Evolutionary conservation across 2,888 invertebrate species (phyloP), one percentile per base, ranked within the genome.

Genomic region (Cremastinae sp.): DNA sequence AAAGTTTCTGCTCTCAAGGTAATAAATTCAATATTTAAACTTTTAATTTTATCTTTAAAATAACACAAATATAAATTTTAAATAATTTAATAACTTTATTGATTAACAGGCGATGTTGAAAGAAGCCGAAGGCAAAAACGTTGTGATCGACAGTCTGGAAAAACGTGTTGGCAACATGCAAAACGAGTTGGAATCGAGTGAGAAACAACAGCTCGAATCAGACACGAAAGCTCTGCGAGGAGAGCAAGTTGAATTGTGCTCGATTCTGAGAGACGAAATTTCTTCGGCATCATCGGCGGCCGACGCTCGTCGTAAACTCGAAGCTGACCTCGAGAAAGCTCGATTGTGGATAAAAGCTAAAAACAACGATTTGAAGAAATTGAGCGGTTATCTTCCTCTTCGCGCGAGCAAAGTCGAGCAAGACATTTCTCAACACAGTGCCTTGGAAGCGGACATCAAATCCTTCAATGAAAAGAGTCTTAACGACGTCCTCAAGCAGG

Each of bases 61-160:
- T n/a, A n/a, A n/a, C n/a, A n/a, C n/a, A n/a, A n/a, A n/a, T n/a
- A n/a, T n/a, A n/a, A n/a, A n/a, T n/a, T n/a, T n/a, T n/a, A n/a
- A n/a, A n/a, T n/a, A n/a, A n/a, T n/a, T n/a, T n/a, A n/a, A n/a
- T n/a, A n/a, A n/a, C n/a, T n/a, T 8, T 8, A 18, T 28, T 9
- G 22, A 45, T n/a, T 7, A 1, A 5, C 83, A 91, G 90, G 93
- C 93, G 62, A 90, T 96, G 68, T 90, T 95, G 61, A 96, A 96
- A 89, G 97, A 97, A 89, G 94, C 96, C 0, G 96, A 96, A 83
- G 94, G 95, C 7, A 96, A 97, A 88, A 94, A 95, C 84, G 93
- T 95, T 0, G 92, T 96, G 3, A 94, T 96, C 71, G 96, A 96
- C 82, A 95, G 95, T 0, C 90, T 98, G 22, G 95, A 96, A 82